Evolutionary conservation across 2,888 invertebrate genomes (phyloP).

Genomic region (Sympetrum striolatum): DNA sequence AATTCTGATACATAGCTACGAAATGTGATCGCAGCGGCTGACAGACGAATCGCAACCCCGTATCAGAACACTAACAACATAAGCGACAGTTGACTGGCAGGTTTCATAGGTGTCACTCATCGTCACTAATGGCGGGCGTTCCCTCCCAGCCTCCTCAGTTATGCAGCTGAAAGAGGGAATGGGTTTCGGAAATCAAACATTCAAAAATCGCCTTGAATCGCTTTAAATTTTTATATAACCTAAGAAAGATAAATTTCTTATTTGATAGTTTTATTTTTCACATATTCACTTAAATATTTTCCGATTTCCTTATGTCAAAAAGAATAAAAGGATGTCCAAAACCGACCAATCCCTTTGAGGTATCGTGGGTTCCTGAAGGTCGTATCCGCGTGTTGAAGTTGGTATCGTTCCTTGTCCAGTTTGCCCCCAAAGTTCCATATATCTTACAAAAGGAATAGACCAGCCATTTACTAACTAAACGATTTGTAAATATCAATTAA

Average conservation of each 20-base stretch:
- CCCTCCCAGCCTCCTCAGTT: slow-evolving; percentile 48
- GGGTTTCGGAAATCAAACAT: slow-evolving; percentile 44
- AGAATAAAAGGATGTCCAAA: background rate
- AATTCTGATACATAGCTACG: slow-evolving; percentile 45
- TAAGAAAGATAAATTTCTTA: background rate
- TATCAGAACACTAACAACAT: slow-evolving; percentile 45
- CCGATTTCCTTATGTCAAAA: background rate
- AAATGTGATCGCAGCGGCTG: slow-evolving; percentile 5
- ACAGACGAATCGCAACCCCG: background rate
- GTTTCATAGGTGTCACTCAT: slow-evolving; percentile 51
- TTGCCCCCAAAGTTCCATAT: background rate
- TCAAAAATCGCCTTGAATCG: background rate
- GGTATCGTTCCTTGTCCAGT: slow-evolving; percentile 4
- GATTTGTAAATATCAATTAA: too few relatives aligned
- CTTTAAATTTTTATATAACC: background rate
- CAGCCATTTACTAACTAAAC: background rate
- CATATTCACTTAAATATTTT: background rate
- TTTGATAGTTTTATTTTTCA: background rate
- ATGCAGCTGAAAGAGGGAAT: slow-evolving; percentile 45
- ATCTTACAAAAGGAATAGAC: background rate
- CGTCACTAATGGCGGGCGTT: slow-evolving; percentile 50
- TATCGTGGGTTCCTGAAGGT: slow-evolving; percentile 42
- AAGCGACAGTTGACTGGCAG: slow-evolving; percentile 50
- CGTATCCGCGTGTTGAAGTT: background rate
- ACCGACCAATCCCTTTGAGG: slow-evolving; percentile 45